Conservation (phyloP, 2,888 invertebrate species). For the Hypomecis punctinalis region DNA sequence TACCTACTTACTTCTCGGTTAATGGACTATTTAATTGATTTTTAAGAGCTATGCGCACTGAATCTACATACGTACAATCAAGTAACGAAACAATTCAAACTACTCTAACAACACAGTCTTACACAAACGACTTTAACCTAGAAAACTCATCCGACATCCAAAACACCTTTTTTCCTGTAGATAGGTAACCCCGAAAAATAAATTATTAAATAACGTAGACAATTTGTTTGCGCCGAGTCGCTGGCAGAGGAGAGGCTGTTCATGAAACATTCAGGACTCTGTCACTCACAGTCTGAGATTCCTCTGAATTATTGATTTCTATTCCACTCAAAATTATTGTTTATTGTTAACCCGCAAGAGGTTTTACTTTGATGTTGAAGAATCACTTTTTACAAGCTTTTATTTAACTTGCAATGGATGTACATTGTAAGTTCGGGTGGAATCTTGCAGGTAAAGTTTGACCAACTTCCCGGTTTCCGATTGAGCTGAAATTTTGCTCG, state of each 20-base stretch:
- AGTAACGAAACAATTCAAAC: too few relatives aligned
- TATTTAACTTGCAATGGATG: not conserved
- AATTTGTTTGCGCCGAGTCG: constrained; percentile 20
- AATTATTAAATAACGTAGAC: constrained; percentile 23
- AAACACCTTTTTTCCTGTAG: constrained; percentile 10
- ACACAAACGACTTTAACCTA: constrained; percentile 2
- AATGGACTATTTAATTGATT: too few relatives aligned
- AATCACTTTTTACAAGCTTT: not conserved
- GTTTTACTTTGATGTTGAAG: constrained; percentile 16
- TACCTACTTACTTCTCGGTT: too few relatives aligned
- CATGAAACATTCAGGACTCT: constrained; percentile 31
- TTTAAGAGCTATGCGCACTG: too few relatives aligned
- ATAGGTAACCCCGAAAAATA: constrained; percentile 18
- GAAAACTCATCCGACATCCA: constrained; percentile 1
- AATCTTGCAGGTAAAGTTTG: too few relatives aligned
- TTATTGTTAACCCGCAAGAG: constrained; percentile 27
- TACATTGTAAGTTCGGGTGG: too few relatives aligned
- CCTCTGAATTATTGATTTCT: constrained; percentile 33
- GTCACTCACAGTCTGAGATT: constrained; percentile 33
- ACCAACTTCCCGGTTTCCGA: too few relatives aligned
- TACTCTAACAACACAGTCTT: too few relatives aligned
- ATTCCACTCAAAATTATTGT: constrained; percentile 32
- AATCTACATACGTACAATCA: too few relatives aligned
- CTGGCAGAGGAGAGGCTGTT: constrained; percentile 17
- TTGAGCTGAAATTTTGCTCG: too few relatives aligned